Conservation (phyloP, 2,888 invertebrate species). For the Rotaria macrura region DNA sequence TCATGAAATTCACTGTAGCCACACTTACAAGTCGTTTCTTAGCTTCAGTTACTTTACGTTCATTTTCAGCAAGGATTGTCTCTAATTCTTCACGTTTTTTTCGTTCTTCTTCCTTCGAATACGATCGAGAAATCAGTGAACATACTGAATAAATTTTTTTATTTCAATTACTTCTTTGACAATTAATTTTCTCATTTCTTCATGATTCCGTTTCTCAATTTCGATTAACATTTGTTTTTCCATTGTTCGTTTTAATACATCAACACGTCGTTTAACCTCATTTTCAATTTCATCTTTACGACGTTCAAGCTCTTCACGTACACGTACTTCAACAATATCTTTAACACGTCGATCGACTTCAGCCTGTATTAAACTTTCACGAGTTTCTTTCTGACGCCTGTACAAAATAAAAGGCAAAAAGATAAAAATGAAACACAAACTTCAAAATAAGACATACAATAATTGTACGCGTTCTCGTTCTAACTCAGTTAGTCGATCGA, state of each 20-base stretch:
- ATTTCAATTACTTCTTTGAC: constrained; percentile 95
- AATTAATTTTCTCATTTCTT: constrained; percentile 78
- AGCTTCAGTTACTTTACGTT: constrained; percentile 89
- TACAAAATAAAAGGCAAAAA: no score
- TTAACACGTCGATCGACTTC: constrained; percentile 88
- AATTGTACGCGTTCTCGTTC: constrained; percentile 12
- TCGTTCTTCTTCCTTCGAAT: constrained; percentile 81
- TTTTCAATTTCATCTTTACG: constrained; percentile 88
- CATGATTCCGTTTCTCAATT: constrained; percentile 74
- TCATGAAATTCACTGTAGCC: no score
- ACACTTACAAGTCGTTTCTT: constrained; percentile 86
- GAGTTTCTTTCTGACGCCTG: constrained; percentile 74
- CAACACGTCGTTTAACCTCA: constrained; percentile 80
- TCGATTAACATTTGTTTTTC: constrained; percentile 92
- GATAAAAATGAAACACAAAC: not conserved
- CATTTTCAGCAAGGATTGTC: constrained; percentile 91
- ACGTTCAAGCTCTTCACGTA: constrained; percentile 84
- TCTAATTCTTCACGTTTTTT: constrained; percentile 88
- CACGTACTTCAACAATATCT: constrained; percentile 78
- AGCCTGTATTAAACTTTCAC: constrained; percentile 85
- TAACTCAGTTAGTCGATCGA: not conserved
- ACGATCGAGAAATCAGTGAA: constrained; percentile 35
- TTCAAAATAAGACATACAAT: not conserved
- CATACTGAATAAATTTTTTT: no score
- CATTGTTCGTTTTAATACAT: constrained; percentile 87